Base-by-base conservation (phyloP, 2,113 vertebrate genomes). In the Dipodomys ordii region DNA sequence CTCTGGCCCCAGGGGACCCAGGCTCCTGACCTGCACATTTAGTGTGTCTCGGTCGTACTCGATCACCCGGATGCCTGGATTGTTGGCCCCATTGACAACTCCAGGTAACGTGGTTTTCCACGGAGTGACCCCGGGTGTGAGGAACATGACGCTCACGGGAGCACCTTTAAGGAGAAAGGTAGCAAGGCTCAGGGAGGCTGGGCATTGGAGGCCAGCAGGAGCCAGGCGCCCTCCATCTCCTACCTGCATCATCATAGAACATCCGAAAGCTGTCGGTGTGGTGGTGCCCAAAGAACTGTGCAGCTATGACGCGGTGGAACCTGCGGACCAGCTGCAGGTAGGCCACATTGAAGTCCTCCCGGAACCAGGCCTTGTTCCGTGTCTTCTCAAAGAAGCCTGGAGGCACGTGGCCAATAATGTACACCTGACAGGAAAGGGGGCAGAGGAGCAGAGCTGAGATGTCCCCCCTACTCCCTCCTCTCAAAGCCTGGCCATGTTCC, bases 241-340 rank as follows among this genome's bases (percentile, higher is more conserved):
- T 98, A 99, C 99, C 99, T 93, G 98, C 44, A 1, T 97, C 4
- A 32, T 96, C 97, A 93, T 99, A 99, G 95, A 99, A 99, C 99
- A 99, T 99, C 57, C 98, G 98, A 62, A 99, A 99, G 96, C 98
- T 98, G 95, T 99, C 99, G 0, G 99, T 99, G 94, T 99, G 99
- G 39, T 99, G 99, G 97, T 99, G 99, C 16, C 99, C 99, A 6
- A 99, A 99, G 96, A 99, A 99, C 98, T 99, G 99, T 44, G 99
- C 99, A 0, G 97, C 96, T 0, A 99, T 99, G 80, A 99, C 98
- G 0, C 62, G 5, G 53, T 99, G 99, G 95, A 99, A 98, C 95
- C 97, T 98, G 97, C 97, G 97, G 72, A 99, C 98, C 1, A 99
- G 95, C 2, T 98, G 91, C 79, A 99, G 22, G 93, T 99, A 99